Conservation (phyloP, 64 coral and sea anemone genomes). For the Stichodactyla helianthus region DNA sequence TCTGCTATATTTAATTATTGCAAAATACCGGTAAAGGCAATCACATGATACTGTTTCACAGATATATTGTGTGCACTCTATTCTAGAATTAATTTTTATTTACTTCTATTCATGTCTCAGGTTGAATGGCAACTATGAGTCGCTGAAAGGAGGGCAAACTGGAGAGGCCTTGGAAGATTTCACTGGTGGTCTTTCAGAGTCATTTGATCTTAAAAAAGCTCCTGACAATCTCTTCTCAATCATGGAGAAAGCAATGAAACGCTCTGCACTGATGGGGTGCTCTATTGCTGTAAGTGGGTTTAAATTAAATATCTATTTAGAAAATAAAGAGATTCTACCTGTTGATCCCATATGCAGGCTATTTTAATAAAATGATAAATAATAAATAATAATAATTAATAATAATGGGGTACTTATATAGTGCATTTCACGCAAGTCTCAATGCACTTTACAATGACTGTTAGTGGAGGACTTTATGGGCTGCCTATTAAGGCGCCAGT, state of each 20-base stretch:
- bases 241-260: constrained; percentile 48
- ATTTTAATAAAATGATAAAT: too few species aligned
- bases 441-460: too few species aligned
- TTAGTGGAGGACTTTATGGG: too few species aligned
- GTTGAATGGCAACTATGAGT: constrained; percentile 76
- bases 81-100: neutral
- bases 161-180: constrained; percentile 98
- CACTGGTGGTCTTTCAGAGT: constrained; percentile 86
- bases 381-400: too few species aligned
- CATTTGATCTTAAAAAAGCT: constrained; percentile 74
- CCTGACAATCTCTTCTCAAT: constrained; percentile 53
- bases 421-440: too few species aligned
- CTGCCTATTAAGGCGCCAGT: too few species aligned
- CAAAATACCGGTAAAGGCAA: too few species aligned
- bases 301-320: neutral
- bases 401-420: too few species aligned
- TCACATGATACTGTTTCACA: too few species aligned
- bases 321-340: neutral
- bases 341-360: too few species aligned
- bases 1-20: too few species aligned
- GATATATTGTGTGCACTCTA: too few species aligned
- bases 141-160: constrained; percentile 95
- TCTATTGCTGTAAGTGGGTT: constrained; percentile 77
- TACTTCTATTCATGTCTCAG: constrained; percentile 12
- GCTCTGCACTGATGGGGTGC: constrained; percentile 81